Evolutionary conservation across 2,113 vertebrate species (phyloP).

Genomic region (Myotis lucifugus): DNA sequence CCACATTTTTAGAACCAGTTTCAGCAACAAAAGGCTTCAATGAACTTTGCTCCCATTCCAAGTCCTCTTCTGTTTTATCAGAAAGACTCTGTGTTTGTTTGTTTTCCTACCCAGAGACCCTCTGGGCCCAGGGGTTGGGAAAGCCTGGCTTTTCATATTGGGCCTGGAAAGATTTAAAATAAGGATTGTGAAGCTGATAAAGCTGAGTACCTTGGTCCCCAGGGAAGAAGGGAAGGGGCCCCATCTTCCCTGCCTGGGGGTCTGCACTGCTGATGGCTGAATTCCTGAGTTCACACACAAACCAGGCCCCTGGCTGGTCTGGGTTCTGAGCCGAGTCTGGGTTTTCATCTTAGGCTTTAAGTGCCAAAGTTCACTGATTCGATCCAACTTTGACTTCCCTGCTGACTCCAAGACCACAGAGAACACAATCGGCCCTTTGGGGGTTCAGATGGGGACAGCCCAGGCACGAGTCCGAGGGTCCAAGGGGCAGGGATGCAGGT

Average conservation of each 20-base stretch:
- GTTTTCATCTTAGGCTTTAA: not conserved
- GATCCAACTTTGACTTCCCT: not conserved
- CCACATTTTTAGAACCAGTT: constrained; percentile 11
- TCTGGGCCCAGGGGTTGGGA: not conserved
- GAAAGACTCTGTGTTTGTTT: not conserved
- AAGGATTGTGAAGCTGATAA: not conserved
- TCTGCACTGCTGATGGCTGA: not conserved
- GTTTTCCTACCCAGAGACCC: constrained; percentile 44
- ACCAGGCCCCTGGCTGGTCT: not conserved
- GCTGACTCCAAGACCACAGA: not conserved
- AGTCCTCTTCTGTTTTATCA: constrained; percentile 43
- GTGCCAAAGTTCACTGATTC: not conserved
- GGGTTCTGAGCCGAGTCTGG: not conserved
- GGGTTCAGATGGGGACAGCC: not conserved
- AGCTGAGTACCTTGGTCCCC: not conserved
- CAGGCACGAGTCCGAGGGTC: rapidly evolving
- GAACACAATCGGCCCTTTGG: not conserved
- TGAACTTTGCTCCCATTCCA: constrained; percentile 64
- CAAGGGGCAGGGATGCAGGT: not conserved
- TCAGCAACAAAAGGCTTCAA: constrained; percentile 22
- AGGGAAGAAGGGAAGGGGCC: not conserved
- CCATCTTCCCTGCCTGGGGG: not conserved
- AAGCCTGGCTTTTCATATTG: not conserved
- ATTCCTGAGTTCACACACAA: not conserved
- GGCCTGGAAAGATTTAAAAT: not conserved